Conservation (phyloP, 23 tunicate species). For the Halocynthia roretzi region DNA sequence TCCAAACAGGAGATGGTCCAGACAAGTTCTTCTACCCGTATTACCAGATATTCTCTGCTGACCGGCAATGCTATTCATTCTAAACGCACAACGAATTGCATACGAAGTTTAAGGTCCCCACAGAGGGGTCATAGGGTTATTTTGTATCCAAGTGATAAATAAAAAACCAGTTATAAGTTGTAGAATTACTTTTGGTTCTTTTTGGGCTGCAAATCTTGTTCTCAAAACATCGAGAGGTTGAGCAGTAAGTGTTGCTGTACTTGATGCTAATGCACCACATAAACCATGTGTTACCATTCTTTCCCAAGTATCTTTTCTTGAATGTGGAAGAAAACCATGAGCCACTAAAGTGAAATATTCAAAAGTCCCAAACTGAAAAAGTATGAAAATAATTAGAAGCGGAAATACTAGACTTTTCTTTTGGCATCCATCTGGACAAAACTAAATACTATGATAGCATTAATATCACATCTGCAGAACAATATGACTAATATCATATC, state of each 20-base stretch:
- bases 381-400: neutral
- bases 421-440: neutral
- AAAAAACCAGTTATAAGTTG: no score
- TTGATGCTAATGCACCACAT: conserved; percentile 67
- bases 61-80: no score
- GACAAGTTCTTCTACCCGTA: no score
- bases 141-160: no score
- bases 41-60: no score
- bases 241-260: conserved; percentile 40
- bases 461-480: neutral
- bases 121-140: no score
- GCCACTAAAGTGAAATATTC: conserved; percentile 71
- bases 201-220: conserved; percentile 94
- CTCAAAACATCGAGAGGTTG: conserved; percentile 90
- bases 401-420: no score
- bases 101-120: no score
- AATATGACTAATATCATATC: neutral
- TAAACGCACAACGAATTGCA: no score
- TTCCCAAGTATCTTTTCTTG: conserved; percentile 26
- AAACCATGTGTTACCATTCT: conserved; percentile 26
- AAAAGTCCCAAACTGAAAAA: conserved; percentile 71
- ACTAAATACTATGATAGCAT: neutral
- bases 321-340: conserved; percentile 37
- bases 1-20: no score
- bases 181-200: conserved; percentile 70